phyloP scores from a whole-genome alignment of 2,797 vertebrate genomes.

The Tenualosa thibaudeaui region DNA sequence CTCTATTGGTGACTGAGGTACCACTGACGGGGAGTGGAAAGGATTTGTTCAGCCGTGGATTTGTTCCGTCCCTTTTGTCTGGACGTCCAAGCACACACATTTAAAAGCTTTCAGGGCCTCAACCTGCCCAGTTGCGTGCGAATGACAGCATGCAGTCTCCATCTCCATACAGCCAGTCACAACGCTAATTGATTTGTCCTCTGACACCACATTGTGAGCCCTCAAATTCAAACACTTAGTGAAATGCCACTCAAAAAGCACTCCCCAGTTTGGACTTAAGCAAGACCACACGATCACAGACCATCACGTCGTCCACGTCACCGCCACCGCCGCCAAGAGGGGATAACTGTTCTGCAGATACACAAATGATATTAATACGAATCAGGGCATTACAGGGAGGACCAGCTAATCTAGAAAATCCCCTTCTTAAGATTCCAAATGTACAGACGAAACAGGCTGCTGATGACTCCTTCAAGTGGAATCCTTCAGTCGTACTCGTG shows the following conservation, averaged over 20 bases:
- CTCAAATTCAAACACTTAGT: constrained; percentile 24
- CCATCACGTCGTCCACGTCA: not conserved
- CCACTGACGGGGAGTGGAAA: not conserved
- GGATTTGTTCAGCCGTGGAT: constrained; percentile 58
- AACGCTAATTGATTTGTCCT: constrained; percentile 54
- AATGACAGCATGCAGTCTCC: constrained; percentile 44
- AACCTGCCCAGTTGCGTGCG: constrained; percentile 48
- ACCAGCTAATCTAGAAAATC: constrained; percentile 58
- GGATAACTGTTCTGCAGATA: constrained; percentile 16
- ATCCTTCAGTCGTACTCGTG: not conserved
- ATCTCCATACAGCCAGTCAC: constrained; percentile 39
- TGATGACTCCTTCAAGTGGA: not conserved
- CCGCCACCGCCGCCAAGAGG: not conserved
- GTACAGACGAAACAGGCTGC: not conserved
- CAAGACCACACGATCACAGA: not conserved
- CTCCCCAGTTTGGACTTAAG: not conserved
- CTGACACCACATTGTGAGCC: constrained; percentile 15
- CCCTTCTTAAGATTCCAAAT: constrained; percentile 28
- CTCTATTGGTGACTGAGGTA: not conserved
- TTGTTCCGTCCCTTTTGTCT: constrained; percentile 54
- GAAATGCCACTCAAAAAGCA: constrained; percentile 42
- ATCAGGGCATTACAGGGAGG: constrained; percentile 58
- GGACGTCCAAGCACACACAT: constrained; percentile 59
- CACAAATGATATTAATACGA: constrained; percentile 52
- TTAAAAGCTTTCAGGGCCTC: constrained; percentile 55